These are phyloP conservation scores for Brachystomella parvula DNA, from an alignment of 1,140 invertebrate genomes.

Conservation along the genomic window DNA sequence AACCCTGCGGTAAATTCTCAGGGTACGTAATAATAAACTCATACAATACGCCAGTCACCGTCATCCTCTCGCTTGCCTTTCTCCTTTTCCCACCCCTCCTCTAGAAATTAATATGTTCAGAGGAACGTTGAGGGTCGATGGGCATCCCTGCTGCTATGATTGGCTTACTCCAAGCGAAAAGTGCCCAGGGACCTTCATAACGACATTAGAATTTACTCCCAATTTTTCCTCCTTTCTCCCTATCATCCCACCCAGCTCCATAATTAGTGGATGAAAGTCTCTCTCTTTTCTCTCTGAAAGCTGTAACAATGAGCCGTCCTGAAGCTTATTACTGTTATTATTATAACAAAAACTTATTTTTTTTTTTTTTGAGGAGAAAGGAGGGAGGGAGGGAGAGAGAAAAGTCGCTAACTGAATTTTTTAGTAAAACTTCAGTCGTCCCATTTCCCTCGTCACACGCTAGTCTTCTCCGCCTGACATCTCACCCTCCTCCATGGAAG, in stretches of 20 bases:
- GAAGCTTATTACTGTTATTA: not conserved
- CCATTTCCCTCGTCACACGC: not conserved
- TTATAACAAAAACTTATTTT: not conserved
- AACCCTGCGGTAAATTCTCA: too few species aligned
- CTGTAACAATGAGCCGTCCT: not conserved
- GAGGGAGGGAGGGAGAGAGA: not conserved
- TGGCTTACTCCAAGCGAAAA: not conserved
- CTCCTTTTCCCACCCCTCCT: not conserved
- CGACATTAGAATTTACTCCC: not conserved
- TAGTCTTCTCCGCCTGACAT: not conserved
- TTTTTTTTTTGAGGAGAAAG: not conserved
- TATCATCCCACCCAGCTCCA: not conserved
- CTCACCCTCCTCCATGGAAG: too few species aligned
- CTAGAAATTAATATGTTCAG: not conserved
- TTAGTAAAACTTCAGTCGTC: not conserved
- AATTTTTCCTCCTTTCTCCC: not conserved
- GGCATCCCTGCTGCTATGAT: not conserved
- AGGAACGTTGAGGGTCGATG: not conserved
- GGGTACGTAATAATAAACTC: too few species aligned
- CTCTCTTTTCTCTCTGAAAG: not conserved
- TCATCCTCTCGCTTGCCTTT: too few species aligned
- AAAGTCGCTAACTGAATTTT: not conserved
- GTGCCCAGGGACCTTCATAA: conserved; percentile 1
- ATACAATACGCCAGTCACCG: too few species aligned
- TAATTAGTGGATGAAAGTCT: conserved; percentile 13